Conservation (phyloP, 2,888 invertebrate species). For the Globia sparganii region DNA sequence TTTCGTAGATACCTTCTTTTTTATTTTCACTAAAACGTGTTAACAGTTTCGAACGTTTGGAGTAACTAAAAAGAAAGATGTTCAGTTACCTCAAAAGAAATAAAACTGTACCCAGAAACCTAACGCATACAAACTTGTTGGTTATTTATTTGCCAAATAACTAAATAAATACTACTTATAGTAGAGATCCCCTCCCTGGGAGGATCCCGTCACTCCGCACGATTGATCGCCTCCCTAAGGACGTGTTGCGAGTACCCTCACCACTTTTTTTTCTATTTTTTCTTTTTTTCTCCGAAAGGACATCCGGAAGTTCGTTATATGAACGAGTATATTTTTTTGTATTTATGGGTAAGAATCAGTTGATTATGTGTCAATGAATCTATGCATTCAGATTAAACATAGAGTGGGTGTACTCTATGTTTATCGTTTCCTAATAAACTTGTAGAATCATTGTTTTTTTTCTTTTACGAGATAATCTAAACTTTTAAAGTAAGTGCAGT, state of each 20-base stretch:
- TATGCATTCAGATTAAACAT: not conserved
- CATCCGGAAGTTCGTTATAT: constrained; percentile 64
- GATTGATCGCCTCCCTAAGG: constrained; percentile 78
- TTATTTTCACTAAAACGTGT: not conserved
- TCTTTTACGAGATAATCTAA: not conserved
- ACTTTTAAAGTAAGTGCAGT: not conserved
- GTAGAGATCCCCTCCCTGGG: constrained; percentile 53
- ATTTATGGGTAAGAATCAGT: not conserved
- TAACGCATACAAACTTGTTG: constrained; percentile 32
- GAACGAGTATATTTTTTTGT: constrained; percentile 32
- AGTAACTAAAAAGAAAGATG: not conserved
- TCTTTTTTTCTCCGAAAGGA: constrained; percentile 59
- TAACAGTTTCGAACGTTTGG: not conserved
- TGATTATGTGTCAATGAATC: not conserved
- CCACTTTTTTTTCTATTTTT: constrained; percentile 62
- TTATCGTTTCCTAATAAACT: not conserved
- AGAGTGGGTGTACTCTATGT: not conserved
- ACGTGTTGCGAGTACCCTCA: constrained; percentile 71
- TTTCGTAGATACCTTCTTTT: not conserved
- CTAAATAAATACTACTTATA: constrained; percentile 67
- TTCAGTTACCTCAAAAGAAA: not conserved
- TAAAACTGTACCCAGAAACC: not conserved
- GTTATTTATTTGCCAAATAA: constrained; percentile 69
- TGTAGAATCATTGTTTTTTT: not conserved
- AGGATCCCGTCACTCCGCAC: constrained; percentile 71